phyloP scores from a whole-genome alignment of 2,888 invertebrate species.

The Bibio marci region DNA sequence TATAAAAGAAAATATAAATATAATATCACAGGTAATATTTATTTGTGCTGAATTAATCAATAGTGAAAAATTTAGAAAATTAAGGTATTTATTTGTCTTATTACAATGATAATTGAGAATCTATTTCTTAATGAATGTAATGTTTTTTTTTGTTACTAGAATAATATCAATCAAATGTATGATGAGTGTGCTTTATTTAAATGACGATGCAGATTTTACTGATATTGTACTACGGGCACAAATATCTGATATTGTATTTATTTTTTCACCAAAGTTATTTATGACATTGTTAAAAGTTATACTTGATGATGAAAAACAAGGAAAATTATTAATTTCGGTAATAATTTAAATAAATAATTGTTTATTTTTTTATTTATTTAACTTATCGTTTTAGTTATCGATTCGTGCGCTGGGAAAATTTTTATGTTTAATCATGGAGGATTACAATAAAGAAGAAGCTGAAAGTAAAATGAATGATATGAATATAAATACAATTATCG shows the following conservation, averaged over 20 bases:
- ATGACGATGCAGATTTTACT: conserved; percentile 33
- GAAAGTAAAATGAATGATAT: too few relatives aligned
- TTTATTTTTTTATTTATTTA: conserved; percentile 4
- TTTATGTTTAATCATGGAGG: conserved; percentile 22
- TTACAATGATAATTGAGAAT: neutral
- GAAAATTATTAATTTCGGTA: conserved; percentile 39
- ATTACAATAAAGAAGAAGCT: conserved; percentile 17
- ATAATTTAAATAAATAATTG: conserved; percentile 8
- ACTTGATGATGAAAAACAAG: conserved; percentile 35
- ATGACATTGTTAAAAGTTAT: conserved; percentile 32
- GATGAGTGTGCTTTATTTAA: conserved; percentile 42
- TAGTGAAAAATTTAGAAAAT: conserved; percentile 40
- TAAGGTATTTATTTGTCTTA: conserved; percentile 34
- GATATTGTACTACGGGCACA: conserved; percentile 35
- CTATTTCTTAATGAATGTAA: neutral
- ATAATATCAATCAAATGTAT: conserved; percentile 39
- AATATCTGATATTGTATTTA: conserved; percentile 37
- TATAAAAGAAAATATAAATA: conserved; percentile 34
- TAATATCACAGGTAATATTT: conserved; percentile 47
- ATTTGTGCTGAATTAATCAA: conserved; percentile 46
- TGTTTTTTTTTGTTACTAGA: conserved; percentile 19
- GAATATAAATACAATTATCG: too few relatives aligned
- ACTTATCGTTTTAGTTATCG: too few relatives aligned
- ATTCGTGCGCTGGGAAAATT: conserved; percentile 21
- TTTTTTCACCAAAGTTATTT: conserved; percentile 41